Conservation (phyloP, 2,797 vertebrate species). For the Masticophis lateralis region DNA sequence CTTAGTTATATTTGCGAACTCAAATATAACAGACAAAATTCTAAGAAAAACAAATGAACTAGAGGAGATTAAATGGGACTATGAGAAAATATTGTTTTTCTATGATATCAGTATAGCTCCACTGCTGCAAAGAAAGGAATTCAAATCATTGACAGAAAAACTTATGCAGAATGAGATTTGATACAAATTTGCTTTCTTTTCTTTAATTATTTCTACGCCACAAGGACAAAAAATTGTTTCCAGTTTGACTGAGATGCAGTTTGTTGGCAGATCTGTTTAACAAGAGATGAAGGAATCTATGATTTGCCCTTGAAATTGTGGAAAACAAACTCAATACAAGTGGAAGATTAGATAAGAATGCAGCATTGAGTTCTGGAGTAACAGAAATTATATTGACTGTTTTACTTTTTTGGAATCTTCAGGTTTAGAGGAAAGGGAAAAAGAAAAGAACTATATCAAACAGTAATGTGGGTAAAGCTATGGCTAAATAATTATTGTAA, state of each 20-base stretch:
- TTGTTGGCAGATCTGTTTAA: neutral
- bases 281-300: neutral
- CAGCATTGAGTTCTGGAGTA: neutral
- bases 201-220: neutral
- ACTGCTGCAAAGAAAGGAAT: neutral
- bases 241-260: neutral
- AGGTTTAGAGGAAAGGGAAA: neutral
- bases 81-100: neutral
- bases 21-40: neutral
- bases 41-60: neutral
- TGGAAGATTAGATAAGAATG: neutral
- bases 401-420: neutral
- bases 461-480: neutral
- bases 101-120: neutral
- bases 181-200: neutral
- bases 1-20: neutral
- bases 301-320: neutral
- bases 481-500: neutral
- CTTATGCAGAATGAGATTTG: neutral
- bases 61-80: neutral
- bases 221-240: neutral
- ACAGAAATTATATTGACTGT: neutral
- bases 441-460: neutral
- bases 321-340: neutral
- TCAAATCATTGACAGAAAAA: neutral